A percentile compares a stretch with the other conserved stretches of the same genome.
phyloP scores from a whole-genome alignment of 2,113 vertebrate species.

The Thermophis baileyi region DNA sequence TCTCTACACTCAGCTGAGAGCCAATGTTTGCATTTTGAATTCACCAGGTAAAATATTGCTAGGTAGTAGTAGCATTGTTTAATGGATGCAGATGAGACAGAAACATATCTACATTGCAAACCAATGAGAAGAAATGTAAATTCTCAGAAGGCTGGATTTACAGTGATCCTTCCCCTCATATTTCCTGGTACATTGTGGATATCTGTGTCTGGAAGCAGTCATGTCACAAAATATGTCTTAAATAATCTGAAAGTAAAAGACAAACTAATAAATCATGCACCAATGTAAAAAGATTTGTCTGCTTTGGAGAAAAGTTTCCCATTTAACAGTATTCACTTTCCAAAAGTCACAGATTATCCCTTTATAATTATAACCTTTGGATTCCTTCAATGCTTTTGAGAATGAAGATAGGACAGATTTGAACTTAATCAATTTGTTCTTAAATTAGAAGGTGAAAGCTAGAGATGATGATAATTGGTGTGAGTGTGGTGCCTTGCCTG shows the following conservation, averaged over 20 bases:
- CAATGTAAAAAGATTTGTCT: constrained; percentile 20
- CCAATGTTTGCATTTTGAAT: constrained; percentile 72
- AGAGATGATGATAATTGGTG: background rate
- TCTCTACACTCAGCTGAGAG: constrained; percentile 47
- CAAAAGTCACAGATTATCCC: constrained; percentile 39
- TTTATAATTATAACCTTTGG: constrained; percentile 27
- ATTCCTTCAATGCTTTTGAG: constrained; percentile 19
- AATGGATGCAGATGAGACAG: constrained; percentile 67
- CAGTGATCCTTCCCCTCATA: constrained; percentile 34
- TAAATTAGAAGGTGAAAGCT: constrained; percentile 3
- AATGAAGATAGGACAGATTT: background rate
- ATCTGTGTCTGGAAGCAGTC: background rate
- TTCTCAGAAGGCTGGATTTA: constrained; percentile 53
- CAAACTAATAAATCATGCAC: constrained; percentile 35
- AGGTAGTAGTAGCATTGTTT: constrained; percentile 67
- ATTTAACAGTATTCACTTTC: constrained; percentile 37
- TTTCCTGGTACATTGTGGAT: constrained; percentile 14
- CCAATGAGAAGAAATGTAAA: constrained; percentile 48
- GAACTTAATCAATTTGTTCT: background rate
- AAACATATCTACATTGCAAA: constrained; percentile 51
- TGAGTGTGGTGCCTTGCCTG: no score
- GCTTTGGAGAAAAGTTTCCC: constrained; percentile 16
- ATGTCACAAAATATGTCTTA: constrained; percentile 33
- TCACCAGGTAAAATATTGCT: constrained; percentile 53
- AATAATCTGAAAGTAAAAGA: constrained; percentile 35